phyloP scores from a whole-genome alignment of 2,113 vertebrate genomes.

The Vulpes lagopus region DNA sequence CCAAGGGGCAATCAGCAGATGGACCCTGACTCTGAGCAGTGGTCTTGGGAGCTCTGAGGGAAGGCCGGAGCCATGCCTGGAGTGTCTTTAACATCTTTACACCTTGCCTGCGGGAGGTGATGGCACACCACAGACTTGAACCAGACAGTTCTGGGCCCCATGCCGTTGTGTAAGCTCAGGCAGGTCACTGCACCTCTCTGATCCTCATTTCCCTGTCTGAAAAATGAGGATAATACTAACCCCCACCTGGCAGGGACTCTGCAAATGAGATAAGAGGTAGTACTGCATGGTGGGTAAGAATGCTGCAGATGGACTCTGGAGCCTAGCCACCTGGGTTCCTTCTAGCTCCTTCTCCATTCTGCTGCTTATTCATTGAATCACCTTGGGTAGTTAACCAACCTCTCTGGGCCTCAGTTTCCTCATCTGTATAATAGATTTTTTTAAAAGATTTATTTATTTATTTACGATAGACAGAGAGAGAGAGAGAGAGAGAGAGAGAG shows the following conservation, averaged over 20 bases:
- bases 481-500: too few species aligned
- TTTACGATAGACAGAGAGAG: too few species aligned
- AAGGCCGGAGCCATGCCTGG: not conserved
- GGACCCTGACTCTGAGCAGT: not conserved
- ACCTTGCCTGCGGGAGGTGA: not conserved
- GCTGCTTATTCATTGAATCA: not conserved
- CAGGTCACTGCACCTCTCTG: not conserved
- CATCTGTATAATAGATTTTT: slow-evolving; percentile 47
- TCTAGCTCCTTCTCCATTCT: slow-evolving; percentile 35
- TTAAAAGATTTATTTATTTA: too few species aligned
- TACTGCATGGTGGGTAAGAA: not conserved
- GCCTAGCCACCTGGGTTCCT: not conserved
- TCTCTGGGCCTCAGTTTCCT: slow-evolving; percentile 58
- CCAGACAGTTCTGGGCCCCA: not conserved
- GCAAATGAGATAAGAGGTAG: slow-evolving; percentile 11
- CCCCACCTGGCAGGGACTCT: slow-evolving; percentile 11
- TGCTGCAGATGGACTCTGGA: not conserved
- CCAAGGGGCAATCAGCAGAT: not conserved
- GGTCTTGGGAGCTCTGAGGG: not conserved
- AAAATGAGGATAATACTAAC: slow-evolving; percentile 29
- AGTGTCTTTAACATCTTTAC: not conserved
- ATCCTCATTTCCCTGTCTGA: not conserved
- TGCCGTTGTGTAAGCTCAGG: not conserved
- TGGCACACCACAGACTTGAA: not conserved
- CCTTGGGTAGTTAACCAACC: not conserved